Evolutionary conservation across 1,140 invertebrate genomes (phyloP), one percentile per base, ranked within the genome.

Genomic region (Sarcophaga bullata): DNA sequence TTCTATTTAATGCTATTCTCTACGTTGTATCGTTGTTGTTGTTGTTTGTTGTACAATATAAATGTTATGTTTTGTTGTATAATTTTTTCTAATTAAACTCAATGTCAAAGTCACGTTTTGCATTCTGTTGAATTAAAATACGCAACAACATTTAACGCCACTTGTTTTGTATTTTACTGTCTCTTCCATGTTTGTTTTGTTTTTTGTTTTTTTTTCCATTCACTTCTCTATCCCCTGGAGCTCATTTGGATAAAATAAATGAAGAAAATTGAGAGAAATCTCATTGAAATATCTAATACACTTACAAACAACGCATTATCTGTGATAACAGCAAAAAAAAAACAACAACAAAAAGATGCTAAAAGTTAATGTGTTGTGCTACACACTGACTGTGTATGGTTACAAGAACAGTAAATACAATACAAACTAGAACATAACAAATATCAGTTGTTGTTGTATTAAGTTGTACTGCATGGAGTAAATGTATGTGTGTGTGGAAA

Each of bases 51-150:
- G 25, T 37, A 37, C 1, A 37, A 37, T 37, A 4, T 37, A 37
- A 37, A 37, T 37, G 25, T 37, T 37, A 37, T 37, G n/a, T 37
- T 37, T 1, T 37, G 25, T 4, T 4, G 25, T 37, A 37, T 37
- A 2, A 37, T n/a, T 37, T 37, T 68, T 68, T 73, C 72, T 73
- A 73, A 73, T 73, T 73, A n/a, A 73, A 73, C 37, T 73, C 73
- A 76, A 76, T 48, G 73, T 48, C 73, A 76, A 76, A 76, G 73
- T 76, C 73, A 76, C 73, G 73, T 76, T 76, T 76, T 7, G 10
- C 25, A 48, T 68, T 48, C 47, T 15, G 46, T 76, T 48, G 46
- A 49, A 76, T 49, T n/a, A 48, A 46, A 46, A 46, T 47, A 17
- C 15, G 1, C 15, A 68, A 68, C 58, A 68, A 13, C 15, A 68